Conservation (phyloP, 2,888 invertebrate genomes). For the Cantharis flavilabris region DNA sequence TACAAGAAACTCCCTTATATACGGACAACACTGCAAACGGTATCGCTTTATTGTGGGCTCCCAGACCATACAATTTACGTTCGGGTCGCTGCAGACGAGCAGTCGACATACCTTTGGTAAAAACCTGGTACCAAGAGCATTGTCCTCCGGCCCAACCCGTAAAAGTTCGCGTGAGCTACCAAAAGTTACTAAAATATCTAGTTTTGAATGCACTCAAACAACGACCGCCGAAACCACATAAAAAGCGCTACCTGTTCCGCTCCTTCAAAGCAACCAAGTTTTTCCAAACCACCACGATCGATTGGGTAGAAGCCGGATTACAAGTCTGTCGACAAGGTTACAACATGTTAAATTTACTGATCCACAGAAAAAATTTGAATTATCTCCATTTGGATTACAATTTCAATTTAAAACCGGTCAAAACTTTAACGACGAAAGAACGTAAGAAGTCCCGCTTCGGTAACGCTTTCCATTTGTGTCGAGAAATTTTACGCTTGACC, state of each 20-base stretch:
- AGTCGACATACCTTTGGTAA: slow-evolving; percentile 96
- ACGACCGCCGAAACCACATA: slow-evolving; percentile 96
- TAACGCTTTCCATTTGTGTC: slow-evolving; percentile 98
- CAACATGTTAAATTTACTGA: slow-evolving; percentile 98
- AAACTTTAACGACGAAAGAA: slow-evolving; percentile 98
- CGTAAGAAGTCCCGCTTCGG: slow-evolving; percentile 97
- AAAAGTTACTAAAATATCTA: slow-evolving; percentile 97
- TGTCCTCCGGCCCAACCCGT: slow-evolving; percentile 96
- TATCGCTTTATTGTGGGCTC: slow-evolving; percentile 95
- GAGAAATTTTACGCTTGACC: slow-evolving; percentile 97
- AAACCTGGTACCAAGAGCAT: slow-evolving; percentile 95
- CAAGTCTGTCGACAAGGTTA: slow-evolving; percentile 99
- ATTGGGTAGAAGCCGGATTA: slow-evolving; percentile 99
- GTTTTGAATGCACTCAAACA: slow-evolving; percentile 98
- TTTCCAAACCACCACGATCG: slow-evolving; percentile 98
- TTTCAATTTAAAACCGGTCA: slow-evolving; percentile 99
- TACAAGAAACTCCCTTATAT: slow-evolving; percentile 94
- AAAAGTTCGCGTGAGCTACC: slow-evolving; percentile 98
- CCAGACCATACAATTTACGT: slow-evolving; percentile 95
- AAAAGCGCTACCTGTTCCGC: slow-evolving; percentile 95
- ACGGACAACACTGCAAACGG: slow-evolving; percentile 99
- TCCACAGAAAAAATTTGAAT: slow-evolving; percentile 98
- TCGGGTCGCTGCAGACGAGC: slow-evolving; percentile 91
- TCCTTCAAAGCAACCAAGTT: slow-evolving; percentile 99
- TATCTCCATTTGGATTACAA: slow-evolving; percentile 99